Conservation (phyloP, 2,113 vertebrate genomes). For the Tichodroma muraria region DNA sequence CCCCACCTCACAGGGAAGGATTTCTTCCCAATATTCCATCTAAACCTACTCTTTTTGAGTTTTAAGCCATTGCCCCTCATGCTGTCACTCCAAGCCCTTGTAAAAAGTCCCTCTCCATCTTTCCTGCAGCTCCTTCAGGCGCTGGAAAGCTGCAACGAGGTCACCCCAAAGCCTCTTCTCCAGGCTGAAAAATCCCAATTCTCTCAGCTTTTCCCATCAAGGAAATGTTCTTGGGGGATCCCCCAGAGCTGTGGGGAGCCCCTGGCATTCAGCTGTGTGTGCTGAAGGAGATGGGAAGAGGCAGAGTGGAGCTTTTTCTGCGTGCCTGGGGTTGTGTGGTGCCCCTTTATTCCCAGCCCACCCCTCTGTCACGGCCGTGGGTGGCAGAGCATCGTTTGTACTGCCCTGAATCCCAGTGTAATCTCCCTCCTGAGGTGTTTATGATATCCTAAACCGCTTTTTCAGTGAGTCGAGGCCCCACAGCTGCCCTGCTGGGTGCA, state of each 20-base stretch:
- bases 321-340: accelerated
- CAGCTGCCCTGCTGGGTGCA: background rate
- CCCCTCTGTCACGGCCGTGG: background rate
- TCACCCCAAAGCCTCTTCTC: background rate
- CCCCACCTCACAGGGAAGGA: background rate
- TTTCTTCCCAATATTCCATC: background rate
- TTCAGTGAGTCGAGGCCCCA: background rate
- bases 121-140: background rate
- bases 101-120: background rate
- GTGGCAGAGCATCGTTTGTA: background rate
- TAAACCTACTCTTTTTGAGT: background rate
- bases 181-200: background rate
- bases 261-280: background rate
- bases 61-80: background rate
- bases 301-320: background rate
- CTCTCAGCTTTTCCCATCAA: background rate
- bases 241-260: background rate
- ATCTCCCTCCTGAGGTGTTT: background rate
- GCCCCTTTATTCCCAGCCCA: background rate
- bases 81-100: background rate
- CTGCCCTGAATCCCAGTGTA: accelerated
- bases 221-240: background rate
- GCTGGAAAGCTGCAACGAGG: background rate
- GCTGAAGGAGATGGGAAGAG: background rate
- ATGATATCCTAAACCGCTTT: accelerated